Base-by-base conservation (phyloP, 2,888 invertebrate species). In the Cetonia aurata region DNA sequence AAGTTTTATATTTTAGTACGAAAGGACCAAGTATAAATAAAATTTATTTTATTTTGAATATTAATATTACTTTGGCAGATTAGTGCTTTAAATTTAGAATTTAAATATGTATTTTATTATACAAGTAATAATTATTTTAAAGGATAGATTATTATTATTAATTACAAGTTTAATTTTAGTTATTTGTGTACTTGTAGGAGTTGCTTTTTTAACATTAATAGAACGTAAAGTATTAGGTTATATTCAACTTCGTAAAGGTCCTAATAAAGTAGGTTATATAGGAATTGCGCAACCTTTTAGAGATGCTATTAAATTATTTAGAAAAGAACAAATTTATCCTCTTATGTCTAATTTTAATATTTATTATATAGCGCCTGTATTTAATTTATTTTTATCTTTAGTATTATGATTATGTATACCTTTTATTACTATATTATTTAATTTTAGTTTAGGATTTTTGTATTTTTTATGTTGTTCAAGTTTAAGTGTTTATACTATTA, bases 201-300 rank as follows among this genome's bases (percentile, higher is more conserved):
- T 92, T 13, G 91, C 91, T 79, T 92, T 91, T 89, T 89, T 91
- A 81, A 91, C 90, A 78, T 88, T 92, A 84, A 85, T 92, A 77
- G 92, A 93, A n/a, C 31, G 53, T 1, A 53, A 53, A 31, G 31
- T 25, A 10, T 31, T 53, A 25, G 53, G 53, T 1, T 91, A 91
- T 86, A 88, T 92, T 86, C 91, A 93, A 83, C 85, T 90, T 85
- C 92, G 92, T 15, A 91, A 91, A 78, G 92, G 92, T 0, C 92
- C 92, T 19, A 92, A 91, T 88, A 92, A 91, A 78, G 88, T 92
- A 1, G 89, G 90, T 0, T 78, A 89, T 76, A 79, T 86, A 42
- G 92, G 91, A 0, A 79, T 92, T 80, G 83, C 89, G 72, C 92
- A 93, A 74, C 91, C 92, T 81, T 90, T 93, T 88, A 87, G 88